Percentiles rank a stretch among this genome's conserved stretches.
Evolutionary conservation across 2,888 invertebrate species (phyloP).

Genomic region (Spisula solida): DNA sequence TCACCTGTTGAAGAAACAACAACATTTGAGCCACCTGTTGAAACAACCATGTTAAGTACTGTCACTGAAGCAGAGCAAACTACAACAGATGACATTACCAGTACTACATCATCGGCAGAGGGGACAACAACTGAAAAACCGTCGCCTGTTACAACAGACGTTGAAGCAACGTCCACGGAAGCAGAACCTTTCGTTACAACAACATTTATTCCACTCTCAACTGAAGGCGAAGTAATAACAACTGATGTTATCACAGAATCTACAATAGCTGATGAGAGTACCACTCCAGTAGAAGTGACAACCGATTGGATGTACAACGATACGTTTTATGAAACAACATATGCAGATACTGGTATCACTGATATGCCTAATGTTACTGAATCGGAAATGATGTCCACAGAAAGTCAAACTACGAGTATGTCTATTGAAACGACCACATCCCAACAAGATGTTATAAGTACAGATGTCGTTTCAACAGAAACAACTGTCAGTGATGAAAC

Average conservation of each 20-base stretch:
- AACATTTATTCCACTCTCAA: neutral
- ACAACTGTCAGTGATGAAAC: neutral
- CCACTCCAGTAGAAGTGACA: neutral
- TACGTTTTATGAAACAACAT: neutral
- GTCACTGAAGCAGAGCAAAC: neutral
- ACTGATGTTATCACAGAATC: neutral
- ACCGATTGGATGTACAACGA: neutral
- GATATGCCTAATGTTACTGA: neutral
- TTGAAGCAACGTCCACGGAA: neutral
- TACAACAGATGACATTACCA: neutral
- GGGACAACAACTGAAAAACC: neutral
- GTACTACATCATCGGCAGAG: neutral
- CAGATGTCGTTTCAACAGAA: neutral
- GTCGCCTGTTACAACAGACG: neutral
- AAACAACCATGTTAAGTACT: neutral
- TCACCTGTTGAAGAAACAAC: slow-evolving; percentile 5
- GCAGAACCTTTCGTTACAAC: neutral
- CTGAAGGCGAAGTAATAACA: neutral
- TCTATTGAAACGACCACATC: neutral
- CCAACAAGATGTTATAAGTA: neutral
- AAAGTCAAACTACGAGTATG: neutral
- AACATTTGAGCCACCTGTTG: neutral
- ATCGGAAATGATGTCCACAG: neutral
- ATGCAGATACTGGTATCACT: neutral
- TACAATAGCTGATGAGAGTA: neutral